Evolutionary conservation across 1,140 invertebrate genomes (phyloP), one percentile per base, ranked within the genome.

Genomic region (Prorops nasuta): DNA sequence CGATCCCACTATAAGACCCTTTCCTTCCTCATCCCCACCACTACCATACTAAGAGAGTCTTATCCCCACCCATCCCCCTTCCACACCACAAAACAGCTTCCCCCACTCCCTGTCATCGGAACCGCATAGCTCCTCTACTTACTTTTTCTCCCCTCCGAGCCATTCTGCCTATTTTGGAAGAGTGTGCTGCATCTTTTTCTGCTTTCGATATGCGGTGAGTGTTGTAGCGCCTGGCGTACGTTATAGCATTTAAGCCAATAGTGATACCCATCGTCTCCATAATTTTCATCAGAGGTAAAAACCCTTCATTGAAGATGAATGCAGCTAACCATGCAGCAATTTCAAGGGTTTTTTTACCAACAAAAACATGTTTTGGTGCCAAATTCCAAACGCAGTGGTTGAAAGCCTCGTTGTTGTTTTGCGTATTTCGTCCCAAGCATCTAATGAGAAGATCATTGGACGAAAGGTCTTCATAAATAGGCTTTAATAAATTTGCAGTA

Each of bases 231-330:
- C 24, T 44, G 19, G 21, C 19, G 49, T 37, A 51, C 20, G 44
- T 3, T 47, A n/a, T n/a, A n/a, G n/a, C n/a, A n/a, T n/a, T n/a
- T n/a, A n/a, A n/a, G n/a, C 40, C 24, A 22, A 46, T 21, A 0
- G 9, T 39, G 9, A 46, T 40, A 34, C 40, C 44, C 44, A 52
- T 39, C 10, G n/a, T 28, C 3, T 43, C 15, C 38, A 54, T 38
- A 12, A 39, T 3, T 22, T 3, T 6, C 22, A 54, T 16, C 8
- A 49, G 22, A n/a, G 51, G 2, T 38, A 12, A 12, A 8, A 34
- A 22, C 1, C 51, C 46, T 49, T 54, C 39, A 22, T 49, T 54
- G 19, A 49, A 53, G 8, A 45, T 21, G 34, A 37, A 40, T 31
- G 45, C 38, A 35, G 24, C 38, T 1, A 53, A 3, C 16, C 18